Percentiles rank a stretch among this genome's conserved stretches.
Conservation (phyloP, 2,113 vertebrate species). For the Nannospalax galili region DNA sequence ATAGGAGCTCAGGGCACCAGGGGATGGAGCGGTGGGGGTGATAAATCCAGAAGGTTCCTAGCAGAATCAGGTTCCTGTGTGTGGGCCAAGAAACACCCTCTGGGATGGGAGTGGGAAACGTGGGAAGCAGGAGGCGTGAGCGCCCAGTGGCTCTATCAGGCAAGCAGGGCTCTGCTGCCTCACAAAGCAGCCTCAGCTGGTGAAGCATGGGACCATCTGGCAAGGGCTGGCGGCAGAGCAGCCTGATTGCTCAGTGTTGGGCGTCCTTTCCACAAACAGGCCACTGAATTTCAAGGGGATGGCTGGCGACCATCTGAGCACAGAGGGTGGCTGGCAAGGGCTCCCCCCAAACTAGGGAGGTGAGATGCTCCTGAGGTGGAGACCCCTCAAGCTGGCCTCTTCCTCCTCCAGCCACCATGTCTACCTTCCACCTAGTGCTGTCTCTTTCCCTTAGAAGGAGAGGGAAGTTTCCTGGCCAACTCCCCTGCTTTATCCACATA, state of each 20-base stretch:
- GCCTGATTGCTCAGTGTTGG: not conserved
- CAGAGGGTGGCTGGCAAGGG: not conserved
- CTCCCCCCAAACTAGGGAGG: not conserved
- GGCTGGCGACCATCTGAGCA: slow-evolving; percentile 61
- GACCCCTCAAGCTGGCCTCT: not conserved
- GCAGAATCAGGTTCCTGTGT: slow-evolving; percentile 57
- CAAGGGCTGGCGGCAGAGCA: slow-evolving; percentile 42
- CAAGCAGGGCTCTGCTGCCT: slow-evolving; percentile 31
- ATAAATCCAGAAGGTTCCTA: slow-evolving; percentile 6
- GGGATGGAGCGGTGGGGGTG: not conserved
- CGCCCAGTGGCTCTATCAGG: not conserved
- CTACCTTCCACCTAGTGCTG: not conserved
- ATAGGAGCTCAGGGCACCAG: not conserved
- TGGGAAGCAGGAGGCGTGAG: not conserved
- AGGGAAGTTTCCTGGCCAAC: not conserved
- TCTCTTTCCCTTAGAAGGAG: not conserved
- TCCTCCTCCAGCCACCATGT: not conserved
- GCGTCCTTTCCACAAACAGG: slow-evolving; percentile 79
- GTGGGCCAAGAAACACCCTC: not conserved
- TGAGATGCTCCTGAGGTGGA: no score
- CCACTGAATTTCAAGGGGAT: slow-evolving; percentile 52
- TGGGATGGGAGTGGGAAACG: not conserved
- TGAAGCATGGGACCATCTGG: slow-evolving; percentile 81
- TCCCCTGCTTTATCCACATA: not conserved
- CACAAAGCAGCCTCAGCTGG: slow-evolving; percentile 46